phyloP scores from a whole-genome alignment of 2,113 vertebrate species.

The Poecilia latipinna region DNA sequence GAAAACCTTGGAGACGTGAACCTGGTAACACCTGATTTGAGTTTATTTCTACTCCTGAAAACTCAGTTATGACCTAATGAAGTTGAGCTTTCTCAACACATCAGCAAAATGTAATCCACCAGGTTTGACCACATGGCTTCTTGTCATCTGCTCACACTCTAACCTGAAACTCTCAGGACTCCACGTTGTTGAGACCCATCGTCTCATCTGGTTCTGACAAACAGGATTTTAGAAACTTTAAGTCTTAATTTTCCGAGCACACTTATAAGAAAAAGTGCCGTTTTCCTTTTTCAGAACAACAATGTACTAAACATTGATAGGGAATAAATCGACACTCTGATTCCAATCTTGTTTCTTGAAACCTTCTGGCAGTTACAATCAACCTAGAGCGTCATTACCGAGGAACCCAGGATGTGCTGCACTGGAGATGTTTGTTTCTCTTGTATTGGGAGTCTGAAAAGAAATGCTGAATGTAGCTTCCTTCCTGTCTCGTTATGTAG shows the following conservation, averaged over 20 bases:
- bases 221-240: background rate
- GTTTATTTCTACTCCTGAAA: background rate
- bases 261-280: background rate
- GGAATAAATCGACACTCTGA: slow-evolving; percentile 10
- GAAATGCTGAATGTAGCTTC: slow-evolving; percentile 62
- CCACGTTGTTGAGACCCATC: no score
- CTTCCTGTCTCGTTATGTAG: slow-evolving; percentile 77
- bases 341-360: slow-evolving; percentile 49
- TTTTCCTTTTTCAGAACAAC: background rate
- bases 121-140: background rate
- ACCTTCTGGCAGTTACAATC: slow-evolving; percentile 21
- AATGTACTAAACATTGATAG: background rate
- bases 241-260: background rate
- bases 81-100: background rate
- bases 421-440: slow-evolving; percentile 47
- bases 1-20: background rate
- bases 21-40: background rate
- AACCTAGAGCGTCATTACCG: slow-evolving; percentile 62
- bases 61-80: background rate
- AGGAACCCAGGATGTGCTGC: slow-evolving; percentile 62
- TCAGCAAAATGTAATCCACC: background rate
- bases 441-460: slow-evolving; percentile 54
- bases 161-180: background rate
- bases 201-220: background rate
- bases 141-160: background rate